These are phyloP conservation scores for Eulemur rubriventer DNA, from an alignment of 2,797 vertebrate genomes.

Conservation along the genomic window DNA sequence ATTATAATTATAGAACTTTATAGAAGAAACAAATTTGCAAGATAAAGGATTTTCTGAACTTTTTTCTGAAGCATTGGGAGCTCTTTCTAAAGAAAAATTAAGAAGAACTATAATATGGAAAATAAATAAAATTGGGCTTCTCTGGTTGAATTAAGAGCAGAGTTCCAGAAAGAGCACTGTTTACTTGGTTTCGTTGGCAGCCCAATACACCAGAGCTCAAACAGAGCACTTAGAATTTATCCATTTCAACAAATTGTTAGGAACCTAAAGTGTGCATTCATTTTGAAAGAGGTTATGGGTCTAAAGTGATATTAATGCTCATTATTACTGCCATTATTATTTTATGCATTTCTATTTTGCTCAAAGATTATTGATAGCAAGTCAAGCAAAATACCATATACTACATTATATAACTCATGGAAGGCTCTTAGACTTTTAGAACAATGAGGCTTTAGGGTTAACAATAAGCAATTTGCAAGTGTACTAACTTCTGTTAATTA, in stretches of 20 bases:
- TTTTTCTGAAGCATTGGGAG: neutral
- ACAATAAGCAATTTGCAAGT: neutral
- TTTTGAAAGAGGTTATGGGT: neutral
- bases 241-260: neutral
- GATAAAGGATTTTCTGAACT: neutral
- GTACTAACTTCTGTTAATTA: neutral
- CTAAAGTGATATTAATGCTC: neutral
- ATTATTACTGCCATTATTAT: neutral
- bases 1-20: neutral
- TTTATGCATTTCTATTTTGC: conserved; percentile 26
- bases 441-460: neutral
- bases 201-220: neutral
- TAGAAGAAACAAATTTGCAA: neutral
- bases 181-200: neutral
- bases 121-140: neutral
- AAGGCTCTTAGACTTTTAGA: neutral
- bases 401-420: neutral
- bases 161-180: neutral
- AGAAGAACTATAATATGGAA: neutral
- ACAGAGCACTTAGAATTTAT: neutral
- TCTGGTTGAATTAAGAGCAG: neutral
- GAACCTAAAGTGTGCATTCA: neutral
- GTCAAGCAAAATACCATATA: neutral
- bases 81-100: neutral
- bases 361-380: neutral